Percentiles rank a stretch among this genome's conserved stretches.
Conservation (phyloP, 2,888 invertebrate genomes). For the Drosophila engyochracea region DNA sequence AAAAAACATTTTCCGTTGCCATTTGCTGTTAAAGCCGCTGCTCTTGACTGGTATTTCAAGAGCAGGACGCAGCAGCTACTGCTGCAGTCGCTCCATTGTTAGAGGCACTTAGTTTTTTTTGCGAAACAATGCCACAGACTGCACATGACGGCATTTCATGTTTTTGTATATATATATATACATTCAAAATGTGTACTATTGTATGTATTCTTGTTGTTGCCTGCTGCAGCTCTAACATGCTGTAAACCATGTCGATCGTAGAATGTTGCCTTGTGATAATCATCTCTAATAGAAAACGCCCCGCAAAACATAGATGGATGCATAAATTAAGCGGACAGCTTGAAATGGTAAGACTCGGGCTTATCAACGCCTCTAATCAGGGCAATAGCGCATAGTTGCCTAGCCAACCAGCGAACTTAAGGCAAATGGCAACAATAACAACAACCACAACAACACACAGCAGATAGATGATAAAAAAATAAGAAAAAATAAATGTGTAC, state of each 20-base stretch:
- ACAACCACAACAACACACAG: slow-evolving; percentile 31
- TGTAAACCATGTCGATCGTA: slow-evolving; percentile 25
- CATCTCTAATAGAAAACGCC: slow-evolving; percentile 53
- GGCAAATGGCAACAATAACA: slow-evolving; percentile 24
- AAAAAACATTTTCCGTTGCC: slow-evolving; percentile 22
- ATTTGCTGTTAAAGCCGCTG: slow-evolving; percentile 37
- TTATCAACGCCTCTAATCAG: slow-evolving; percentile 73
- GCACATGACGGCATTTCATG: slow-evolving; percentile 68
- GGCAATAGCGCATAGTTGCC: slow-evolving; percentile 57
- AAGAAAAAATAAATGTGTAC: slow-evolving; percentile 64
- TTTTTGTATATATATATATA: slow-evolving; percentile 21
- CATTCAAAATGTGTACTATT: background rate
- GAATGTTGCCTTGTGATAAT: slow-evolving; percentile 49
- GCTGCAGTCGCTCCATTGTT: slow-evolving; percentile 45
- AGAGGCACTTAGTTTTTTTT: slow-evolving; percentile 27
- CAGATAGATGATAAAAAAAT: slow-evolving; percentile 58
- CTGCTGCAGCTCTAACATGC: slow-evolving; percentile 21
- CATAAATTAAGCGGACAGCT: slow-evolving; percentile 58
- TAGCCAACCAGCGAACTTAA: slow-evolving; percentile 24
- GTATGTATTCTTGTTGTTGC: slow-evolving; percentile 28
- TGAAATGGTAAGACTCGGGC: slow-evolving; percentile 41
- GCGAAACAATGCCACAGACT: slow-evolving; percentile 63
- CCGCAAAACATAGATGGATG: slow-evolving; percentile 47
- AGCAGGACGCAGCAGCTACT: slow-evolving; percentile 49
- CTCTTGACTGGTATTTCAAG: slow-evolving; percentile 70